These are phyloP conservation scores for Smittia aterrima DNA, from an alignment of 2,888 invertebrate genomes.

Conservation along the genomic window DNA sequence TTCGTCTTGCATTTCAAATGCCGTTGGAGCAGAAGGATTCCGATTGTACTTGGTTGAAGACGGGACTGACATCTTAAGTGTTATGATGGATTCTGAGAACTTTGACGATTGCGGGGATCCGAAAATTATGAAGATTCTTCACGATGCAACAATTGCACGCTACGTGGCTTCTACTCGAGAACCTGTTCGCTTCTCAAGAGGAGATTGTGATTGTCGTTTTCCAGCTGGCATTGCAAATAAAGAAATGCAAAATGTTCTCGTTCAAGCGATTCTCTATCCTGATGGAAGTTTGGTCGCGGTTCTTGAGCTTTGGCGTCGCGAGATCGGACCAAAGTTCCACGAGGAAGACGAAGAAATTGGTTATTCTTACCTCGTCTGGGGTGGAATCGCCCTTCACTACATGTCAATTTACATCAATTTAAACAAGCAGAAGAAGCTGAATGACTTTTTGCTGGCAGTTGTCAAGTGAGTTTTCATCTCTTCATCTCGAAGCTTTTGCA, in stretches of 20 bases:
- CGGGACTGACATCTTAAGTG: conserved; percentile 49
- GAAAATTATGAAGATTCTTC: conserved; percentile 47
- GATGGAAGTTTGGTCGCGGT: conserved; percentile 59
- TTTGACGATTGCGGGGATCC: conserved; percentile 48
- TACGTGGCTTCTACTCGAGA: conserved; percentile 56
- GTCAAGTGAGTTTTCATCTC: conserved; percentile 64
- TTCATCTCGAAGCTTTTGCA: background rate
- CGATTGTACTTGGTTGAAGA: conserved; percentile 60
- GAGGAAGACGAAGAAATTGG: conserved; percentile 69
- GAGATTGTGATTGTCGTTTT: conserved; percentile 56
- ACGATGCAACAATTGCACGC: conserved; percentile 38
- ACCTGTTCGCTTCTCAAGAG: conserved; percentile 54
- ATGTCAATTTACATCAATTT: conserved; percentile 67
- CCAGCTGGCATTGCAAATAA: conserved; percentile 54
- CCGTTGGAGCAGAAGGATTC: conserved; percentile 66
- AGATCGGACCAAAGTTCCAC: conserved; percentile 57
- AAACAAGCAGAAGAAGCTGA: conserved; percentile 68
- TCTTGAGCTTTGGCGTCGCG: conserved; percentile 65
- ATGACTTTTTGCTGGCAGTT: conserved; percentile 74
- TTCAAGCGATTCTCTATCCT: conserved; percentile 64
- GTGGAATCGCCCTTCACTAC: conserved; percentile 67
- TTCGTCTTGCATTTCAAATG: conserved; percentile 63
- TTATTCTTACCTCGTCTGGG: conserved; percentile 66
- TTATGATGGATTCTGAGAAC: conserved; percentile 46
- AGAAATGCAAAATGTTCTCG: conserved; percentile 56